A percentile compares a stretch with the other conserved stretches of the same genome.
These are phyloP conservation scores for Colaptes auratus DNA, from an alignment of 2,113 vertebrate species.

Conservation along the genomic window DNA sequence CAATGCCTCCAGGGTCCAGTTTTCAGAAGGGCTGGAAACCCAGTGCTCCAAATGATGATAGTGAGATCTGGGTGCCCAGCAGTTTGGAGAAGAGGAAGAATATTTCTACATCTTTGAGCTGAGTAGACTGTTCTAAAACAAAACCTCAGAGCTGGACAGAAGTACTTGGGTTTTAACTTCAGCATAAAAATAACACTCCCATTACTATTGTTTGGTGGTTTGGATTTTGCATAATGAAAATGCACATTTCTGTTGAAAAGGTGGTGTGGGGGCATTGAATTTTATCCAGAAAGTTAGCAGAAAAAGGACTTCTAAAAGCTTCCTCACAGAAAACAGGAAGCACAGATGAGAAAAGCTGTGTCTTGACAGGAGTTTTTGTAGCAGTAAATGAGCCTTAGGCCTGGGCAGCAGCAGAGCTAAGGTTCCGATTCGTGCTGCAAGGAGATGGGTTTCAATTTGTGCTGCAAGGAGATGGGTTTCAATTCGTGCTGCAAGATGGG, in stretches of 20 bases:
- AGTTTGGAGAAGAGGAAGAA: background rate
- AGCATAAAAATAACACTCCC: background rate
- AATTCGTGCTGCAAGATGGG: background rate
- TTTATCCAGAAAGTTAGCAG: background rate
- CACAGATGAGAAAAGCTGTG: background rate
- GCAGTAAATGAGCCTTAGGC: background rate
- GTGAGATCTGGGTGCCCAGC: rapidly evolving
- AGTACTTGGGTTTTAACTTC: background rate
- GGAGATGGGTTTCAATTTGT: background rate
- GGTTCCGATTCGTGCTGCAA: background rate
- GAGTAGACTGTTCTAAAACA: background rate
- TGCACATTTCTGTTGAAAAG: background rate
- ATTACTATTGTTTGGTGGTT: background rate
- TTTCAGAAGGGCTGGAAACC: background rate
- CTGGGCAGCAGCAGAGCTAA: background rate
- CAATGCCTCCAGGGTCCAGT: background rate
- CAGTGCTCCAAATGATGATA: background rate
- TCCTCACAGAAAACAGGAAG: background rate
- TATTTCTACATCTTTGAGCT: background rate
- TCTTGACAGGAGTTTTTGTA: background rate
- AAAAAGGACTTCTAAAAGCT: background rate
- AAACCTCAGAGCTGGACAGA: background rate
- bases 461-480: background rate
- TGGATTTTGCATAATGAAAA: background rate
- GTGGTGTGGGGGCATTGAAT: rapidly evolving